A percentile compares a stretch with the other conserved stretches of the same genome.
phyloP scores from a whole-genome alignment of 1,140 invertebrate genomes.

The Aphelenchoides fujianensis region DNA sequence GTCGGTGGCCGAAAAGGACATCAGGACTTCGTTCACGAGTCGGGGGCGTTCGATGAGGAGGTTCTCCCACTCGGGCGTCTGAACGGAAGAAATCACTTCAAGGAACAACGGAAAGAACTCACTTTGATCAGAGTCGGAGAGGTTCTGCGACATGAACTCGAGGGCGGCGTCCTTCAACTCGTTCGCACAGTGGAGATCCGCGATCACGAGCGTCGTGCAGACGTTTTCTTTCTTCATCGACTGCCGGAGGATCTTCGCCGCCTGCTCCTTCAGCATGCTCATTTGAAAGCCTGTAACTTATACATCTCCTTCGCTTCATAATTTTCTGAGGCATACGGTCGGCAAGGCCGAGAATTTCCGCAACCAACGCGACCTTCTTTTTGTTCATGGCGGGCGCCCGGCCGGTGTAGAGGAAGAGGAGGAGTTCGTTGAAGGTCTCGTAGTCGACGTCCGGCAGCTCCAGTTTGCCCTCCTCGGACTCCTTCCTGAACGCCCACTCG shows the following conservation, averaged over 20 bases:
- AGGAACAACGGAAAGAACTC: too few species aligned
- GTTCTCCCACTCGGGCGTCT: background rate
- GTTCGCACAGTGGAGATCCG: conserved; percentile 55
- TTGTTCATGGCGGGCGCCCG: conserved; percentile 25
- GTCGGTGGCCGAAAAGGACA: too few species aligned
- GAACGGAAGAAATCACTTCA: background rate
- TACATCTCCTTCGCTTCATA: too few species aligned
- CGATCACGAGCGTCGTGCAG: conserved; percentile 50
- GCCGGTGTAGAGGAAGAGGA: conserved; percentile 20
- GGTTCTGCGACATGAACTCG: conserved; percentile 51
- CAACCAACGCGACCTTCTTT: conserved; percentile 35
- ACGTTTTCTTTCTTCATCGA: conserved; percentile 38
- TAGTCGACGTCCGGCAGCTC: conserved; percentile 55
- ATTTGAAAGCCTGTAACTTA: too few species aligned
- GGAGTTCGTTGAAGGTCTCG: conserved; percentile 36
- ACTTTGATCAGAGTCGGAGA: background rate
- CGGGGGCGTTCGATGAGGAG: background rate
- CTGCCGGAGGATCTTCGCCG: conserved; percentile 46
- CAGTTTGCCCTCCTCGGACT: conserved; percentile 48
- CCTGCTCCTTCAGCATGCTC: conserved; percentile 55
- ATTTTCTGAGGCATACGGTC: too few species aligned
- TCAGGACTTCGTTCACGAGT: background rate
- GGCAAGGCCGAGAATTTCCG: conserved; percentile 54
- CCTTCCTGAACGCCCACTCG: conserved; percentile 36
- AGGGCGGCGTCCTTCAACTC: conserved; percentile 59